Evolutionary conservation across 1,140 invertebrate species (phyloP), one percentile per base, ranked within the genome.

Genomic region (Thereuonema tuberculata): DNA sequence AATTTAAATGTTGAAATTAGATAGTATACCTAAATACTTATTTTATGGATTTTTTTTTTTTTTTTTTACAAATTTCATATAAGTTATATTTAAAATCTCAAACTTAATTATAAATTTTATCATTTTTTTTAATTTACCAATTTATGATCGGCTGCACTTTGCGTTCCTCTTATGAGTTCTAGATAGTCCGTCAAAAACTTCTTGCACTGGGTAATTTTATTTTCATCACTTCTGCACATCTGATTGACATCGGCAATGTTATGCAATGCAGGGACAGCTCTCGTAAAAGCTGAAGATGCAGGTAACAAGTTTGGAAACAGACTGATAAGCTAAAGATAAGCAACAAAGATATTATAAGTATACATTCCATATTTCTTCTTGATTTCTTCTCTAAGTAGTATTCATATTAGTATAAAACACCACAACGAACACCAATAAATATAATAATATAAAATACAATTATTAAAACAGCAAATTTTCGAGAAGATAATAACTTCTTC

Each of bases 201-300:
- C 61, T 72, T 75, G 61, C 70, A 75, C 26, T 68, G 63, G 15
- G 50, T 55, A 15, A 73, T 63, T 48, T 69, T 62, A 2, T 62
- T 58, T 48, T 69, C 58, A 60, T 76, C 66, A 24, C 68, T 70
- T 29, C 67, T 67, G 50, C 71, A 69, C 55, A 77, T 63, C 62
- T 77, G 72, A 60, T 67, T 68, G 47, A 77, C 69, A 66, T 76
- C 74, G 2, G 74, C 74, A 37, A 78, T 73, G 43, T 74, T 71
- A 62, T 78, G 76, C 12, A 77, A 65, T 3, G 73, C 71, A 20
- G 76, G 76, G 25, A 72, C 65, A 2, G 69, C 68, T 12, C 76
- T 62, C 2, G 68, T 68, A 61, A 74, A 75, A 55, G 67, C 68
- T 25, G 63, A 67, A 48, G 62, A 65, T 57, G 68, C 61, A 58